Conservation (phyloP, 1,140 invertebrate genomes). For the Conus ventricosus region DNA sequence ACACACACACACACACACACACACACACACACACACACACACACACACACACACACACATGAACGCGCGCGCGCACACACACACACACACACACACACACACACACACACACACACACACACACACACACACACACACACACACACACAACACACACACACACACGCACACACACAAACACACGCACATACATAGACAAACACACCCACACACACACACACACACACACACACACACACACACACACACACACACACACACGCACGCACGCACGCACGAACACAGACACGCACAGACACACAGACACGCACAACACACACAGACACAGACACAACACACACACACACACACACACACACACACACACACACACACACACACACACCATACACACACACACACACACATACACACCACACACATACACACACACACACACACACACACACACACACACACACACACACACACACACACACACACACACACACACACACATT, state of each 20-base stretch:
- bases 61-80: no score
- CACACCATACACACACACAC: not conserved
- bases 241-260: not conserved
- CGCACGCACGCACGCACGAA: no score
- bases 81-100: no score
- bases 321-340: not conserved
- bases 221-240: not conserved
- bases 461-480: not conserved
- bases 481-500: no score
- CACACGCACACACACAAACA: not conserved
- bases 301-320: no score
- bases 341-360: not conserved
- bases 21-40: no score
- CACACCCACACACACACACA: not conserved
- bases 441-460: not conserved
- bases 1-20: no score
- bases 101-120: not conserved
- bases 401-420: not conserved
- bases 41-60: no score
- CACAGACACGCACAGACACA: no score
- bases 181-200: not conserved
- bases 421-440: not conserved
- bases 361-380: no score
- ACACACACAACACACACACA: no score
- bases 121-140: not conserved